Evolutionary conservation across 2,888 invertebrate genomes (phyloP), one percentile per base, ranked within the genome.

Genomic region (Meiosimyza decipiens): DNA sequence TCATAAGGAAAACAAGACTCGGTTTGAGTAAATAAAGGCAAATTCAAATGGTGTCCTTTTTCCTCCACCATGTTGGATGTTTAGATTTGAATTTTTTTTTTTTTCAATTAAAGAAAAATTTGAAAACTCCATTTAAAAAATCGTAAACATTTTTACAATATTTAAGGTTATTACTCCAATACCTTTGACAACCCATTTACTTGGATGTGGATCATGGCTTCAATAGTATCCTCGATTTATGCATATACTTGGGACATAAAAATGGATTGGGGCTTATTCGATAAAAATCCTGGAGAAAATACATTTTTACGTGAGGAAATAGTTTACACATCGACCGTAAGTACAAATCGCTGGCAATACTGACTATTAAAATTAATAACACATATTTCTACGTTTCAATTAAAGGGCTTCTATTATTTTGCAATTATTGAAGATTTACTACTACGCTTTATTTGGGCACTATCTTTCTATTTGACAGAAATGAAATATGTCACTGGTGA

Each of bases 181-280:
- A 88, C 90, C 1, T 92, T 91, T 84, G 92, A 93, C 79, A 95
- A 94, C 87, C 95, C 95, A 52, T 96, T 92, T 88, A 91, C 96
- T 59, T 95, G 95, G 90, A 88, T 95, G 63, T 98, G 98, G 98
- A 91, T 99, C 74, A 89, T 91, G 4, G 92, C 95, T 59, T 93
- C 94, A 79, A 86, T 98, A 50, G 87, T 97, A 4, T 97, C 96
- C 70, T 98, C 99, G 0, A 91, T 95, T 74, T 99, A 99, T 87
- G 96, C 98, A 0, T 97, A 97, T 86, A 94, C 95, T 2, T 99
- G 99, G 99, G 99, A 99, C 87, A 94, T 99, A 51, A 96, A 95
- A 88, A 96, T 99, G 95, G 99, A 99, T 89, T 99, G 99, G 99
- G 98, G 98, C 0, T 89, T 99, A 71, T 92, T 99, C 82, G 98